These are phyloP conservation scores for Leptocoma aspasia DNA, from an alignment of 2,113 vertebrate genomes.

Conservation along the genomic window DNA sequence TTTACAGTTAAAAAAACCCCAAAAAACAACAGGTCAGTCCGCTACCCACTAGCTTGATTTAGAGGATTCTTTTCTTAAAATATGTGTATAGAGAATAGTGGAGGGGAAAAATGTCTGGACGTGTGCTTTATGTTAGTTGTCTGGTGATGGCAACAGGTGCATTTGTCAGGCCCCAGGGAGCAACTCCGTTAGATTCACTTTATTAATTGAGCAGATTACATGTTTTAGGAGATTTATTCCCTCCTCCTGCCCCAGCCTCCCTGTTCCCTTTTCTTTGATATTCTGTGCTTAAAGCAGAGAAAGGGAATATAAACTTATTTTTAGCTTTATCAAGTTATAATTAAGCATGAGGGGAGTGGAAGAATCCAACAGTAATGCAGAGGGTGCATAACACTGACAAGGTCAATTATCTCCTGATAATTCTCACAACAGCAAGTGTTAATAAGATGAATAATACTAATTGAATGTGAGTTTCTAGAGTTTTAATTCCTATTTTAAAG, in stretches of 20 bases:
- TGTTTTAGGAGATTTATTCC: conserved; percentile 12
- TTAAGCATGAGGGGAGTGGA: conserved; percentile 36
- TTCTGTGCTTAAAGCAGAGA: not conserved
- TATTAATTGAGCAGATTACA: conserved; percentile 68
- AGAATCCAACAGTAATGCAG: conserved; percentile 10
- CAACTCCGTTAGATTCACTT: conserved; percentile 9
- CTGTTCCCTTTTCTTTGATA: not conserved
- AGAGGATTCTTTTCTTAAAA: conserved; percentile 17
- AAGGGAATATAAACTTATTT: not conserved
- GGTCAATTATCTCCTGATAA: conserved; percentile 68
- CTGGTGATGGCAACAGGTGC: conserved; percentile 37
- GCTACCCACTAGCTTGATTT: not conserved
- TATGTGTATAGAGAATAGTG: not conserved
- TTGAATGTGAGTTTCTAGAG: conserved; percentile 56
- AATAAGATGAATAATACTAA: conserved; percentile 66
- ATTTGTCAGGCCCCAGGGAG: conserved; percentile 57
- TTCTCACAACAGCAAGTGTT: conserved; percentile 23
- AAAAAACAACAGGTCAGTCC: not conserved
- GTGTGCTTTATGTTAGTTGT: conserved; percentile 9
- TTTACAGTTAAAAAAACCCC: not conserved
- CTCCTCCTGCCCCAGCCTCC: not conserved
- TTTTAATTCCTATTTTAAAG: conserved; percentile 60
- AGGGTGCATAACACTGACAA: conserved; percentile 28
- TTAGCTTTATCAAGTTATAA: conserved; percentile 50
- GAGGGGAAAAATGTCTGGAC: not conserved